Percentiles rank a stretch among this genome's conserved stretches.
These are phyloP conservation scores for Embidobia sp. DNA, from an alignment of 2,888 invertebrate species.

Conservation along the genomic window DNA sequence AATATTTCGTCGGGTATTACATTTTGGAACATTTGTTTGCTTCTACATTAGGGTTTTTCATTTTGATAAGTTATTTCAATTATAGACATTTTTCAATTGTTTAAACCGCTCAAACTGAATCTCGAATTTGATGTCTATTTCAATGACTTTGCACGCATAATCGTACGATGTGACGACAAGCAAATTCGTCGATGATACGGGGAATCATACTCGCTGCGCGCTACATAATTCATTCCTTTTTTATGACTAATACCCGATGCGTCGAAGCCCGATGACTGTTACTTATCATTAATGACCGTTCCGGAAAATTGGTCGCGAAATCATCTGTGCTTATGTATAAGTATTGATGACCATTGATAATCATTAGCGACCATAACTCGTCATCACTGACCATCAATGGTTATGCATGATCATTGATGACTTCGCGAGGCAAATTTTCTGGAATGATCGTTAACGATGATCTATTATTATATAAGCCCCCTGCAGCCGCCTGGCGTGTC, in stretches of 20 bases:
- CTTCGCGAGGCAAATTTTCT: conserved; percentile 50
- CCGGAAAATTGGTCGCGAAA: conserved; percentile 51
- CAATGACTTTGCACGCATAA: no score
- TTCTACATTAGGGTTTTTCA: no score
- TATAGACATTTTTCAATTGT: no score
- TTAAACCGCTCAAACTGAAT: no score
- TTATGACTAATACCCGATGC: conserved; percentile 2
- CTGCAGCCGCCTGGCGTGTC: no score
- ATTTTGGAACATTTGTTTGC: no score
- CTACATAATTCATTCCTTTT: conserved; percentile 28
- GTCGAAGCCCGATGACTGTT: conserved; percentile 26
- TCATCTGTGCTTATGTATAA: conserved; percentile 45
- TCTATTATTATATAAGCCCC: conserved; percentile 12
- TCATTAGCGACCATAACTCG: conserved; percentile 53
- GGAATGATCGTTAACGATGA: conserved; percentile 38
- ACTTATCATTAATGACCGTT: conserved; percentile 54
- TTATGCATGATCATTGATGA: conserved; percentile 56
- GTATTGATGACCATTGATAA: conserved; percentile 54
- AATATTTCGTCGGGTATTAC: no score
- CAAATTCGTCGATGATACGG: no score
- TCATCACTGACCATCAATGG: conserved; percentile 50
- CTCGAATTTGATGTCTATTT: no score
- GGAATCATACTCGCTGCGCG: neutral
- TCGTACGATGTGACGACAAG: no score
- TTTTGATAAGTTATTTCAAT: no score